Percentiles rank a stretch among this genome's conserved stretches.
Conservation (phyloP, 1,140 invertebrate species). For the Oppia nitens region DNA sequence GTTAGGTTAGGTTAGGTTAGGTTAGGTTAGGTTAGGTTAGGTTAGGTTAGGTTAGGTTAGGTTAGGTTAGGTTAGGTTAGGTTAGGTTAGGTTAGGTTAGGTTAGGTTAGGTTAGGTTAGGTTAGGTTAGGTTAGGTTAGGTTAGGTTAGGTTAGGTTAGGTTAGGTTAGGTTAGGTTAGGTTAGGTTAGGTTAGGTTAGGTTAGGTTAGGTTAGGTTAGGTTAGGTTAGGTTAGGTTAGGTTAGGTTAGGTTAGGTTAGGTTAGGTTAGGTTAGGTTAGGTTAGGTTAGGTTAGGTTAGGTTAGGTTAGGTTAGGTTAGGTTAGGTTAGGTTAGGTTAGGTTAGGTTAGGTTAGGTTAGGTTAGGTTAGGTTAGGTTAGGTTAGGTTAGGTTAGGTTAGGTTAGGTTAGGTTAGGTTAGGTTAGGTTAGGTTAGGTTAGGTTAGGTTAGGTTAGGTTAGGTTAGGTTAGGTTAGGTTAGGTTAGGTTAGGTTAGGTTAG, state of each 20-base stretch:
- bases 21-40: constrained; percentile 27
- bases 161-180: constrained; percentile 20
- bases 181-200: constrained; percentile 19
- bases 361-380: constrained; percentile 26
- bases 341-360: constrained; percentile 24
- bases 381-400: constrained; percentile 22
- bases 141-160: constrained; percentile 22
- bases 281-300: constrained; percentile 24
- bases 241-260: constrained; percentile 21
- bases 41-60: constrained; percentile 24
- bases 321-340: constrained; percentile 27
- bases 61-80: constrained; percentile 26
- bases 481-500: constrained; percentile 22
- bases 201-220: constrained; percentile 20
- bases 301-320: too few species aligned
- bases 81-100: constrained; percentile 22
- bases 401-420: constrained; percentile 23
- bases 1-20: constrained; percentile 18
- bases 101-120: constrained; percentile 24
- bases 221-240: constrained; percentile 20
- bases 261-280: constrained; percentile 21
- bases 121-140: constrained; percentile 20
- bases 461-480: constrained; percentile 23
- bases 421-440: constrained; percentile 24
- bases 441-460: constrained; percentile 21